phyloP scores from a whole-genome alignment of 2,888 invertebrate genomes.

The Acleris cristana region DNA sequence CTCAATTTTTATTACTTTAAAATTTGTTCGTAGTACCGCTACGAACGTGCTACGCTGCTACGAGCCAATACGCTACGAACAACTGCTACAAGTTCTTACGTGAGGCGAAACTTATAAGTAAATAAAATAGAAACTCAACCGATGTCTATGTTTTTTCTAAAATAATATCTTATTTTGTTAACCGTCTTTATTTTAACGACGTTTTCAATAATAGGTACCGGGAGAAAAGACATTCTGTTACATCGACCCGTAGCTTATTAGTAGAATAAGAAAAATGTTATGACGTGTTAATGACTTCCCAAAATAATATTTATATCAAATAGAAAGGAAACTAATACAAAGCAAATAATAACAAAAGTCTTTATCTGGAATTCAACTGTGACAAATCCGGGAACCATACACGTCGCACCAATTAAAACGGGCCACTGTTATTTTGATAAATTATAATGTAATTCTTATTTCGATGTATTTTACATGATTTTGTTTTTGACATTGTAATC shows the following conservation, averaged over 20 bases:
- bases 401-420: not conserved
- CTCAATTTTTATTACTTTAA: slow-evolving; percentile 6
- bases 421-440: not conserved
- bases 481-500: no score
- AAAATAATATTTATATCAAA: not conserved
- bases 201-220: no score
- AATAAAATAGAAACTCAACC: no score
- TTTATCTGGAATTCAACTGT: slow-evolving; percentile 16
- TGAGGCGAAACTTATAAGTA: not conserved
- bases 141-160: no score
- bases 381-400: slow-evolving; percentile 10
- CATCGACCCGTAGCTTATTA: no score
- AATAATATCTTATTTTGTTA: no score
- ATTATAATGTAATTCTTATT: not conserved
- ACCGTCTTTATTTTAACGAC: no score
- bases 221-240: no score
- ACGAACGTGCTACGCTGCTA: slow-evolving; percentile 22
- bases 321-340: not conserved
- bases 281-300: no score
- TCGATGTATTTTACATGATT: no score
- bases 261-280: no score
- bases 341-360: slow-evolving; percentile 12
- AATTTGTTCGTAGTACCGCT: slow-evolving; percentile 6
- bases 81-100: slow-evolving; percentile 1
- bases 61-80: slow-evolving; percentile 19